Base-by-base conservation (phyloP, 2,797 vertebrate genomes). In the Hydrolagus colliei region DNA sequence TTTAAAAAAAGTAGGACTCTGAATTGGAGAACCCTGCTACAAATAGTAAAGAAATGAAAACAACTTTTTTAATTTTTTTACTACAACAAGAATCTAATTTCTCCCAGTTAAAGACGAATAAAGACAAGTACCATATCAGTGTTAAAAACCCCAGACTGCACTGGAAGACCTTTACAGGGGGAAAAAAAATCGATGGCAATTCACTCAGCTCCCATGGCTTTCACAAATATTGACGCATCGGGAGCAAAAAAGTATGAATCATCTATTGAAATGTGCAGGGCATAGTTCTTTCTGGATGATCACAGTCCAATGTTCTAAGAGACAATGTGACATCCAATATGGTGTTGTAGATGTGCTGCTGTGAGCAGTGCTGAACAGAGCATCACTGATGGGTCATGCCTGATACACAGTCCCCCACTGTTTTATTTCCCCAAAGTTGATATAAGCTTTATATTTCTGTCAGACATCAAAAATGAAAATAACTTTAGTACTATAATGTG, bases 221-320 rank as follows among this genome's bases (percentile, higher is more conserved):
- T 75, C 65, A 71, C 86, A 84, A 61, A 84, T 41, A 85, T 86
- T 79, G 88, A 86, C 78, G 84, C 86, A 84, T 22, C 59, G 14
- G 73, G 86, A 82, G 87, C 86, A 18, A 85, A 86, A 27, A 84
- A 86, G 79, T 86, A 52, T 35, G 88, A 74, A 87, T 85, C 86
- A 85, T 87, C 87, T 87, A 87, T 87, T 87, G 87, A 88, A 85
- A 87, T 87, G 20, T 78, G 86, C 71, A 67, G 63, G 72, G 86
- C 86, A 85, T 11, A 16, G 86, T 87, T 87, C 86, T 85, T 86
- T 75, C 86, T 86, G 86, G 86, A 85, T 74, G 73, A 80, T 87
- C 85, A 75, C 87, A 78, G 80, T 73, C 65, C 52, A 68, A 22
- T 63, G 84, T 65, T 77, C 74, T 9, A 82, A 59, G 86, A 87